Conservation (phyloP, 1,140 invertebrate genomes). For the Bombus turneri region DNA sequence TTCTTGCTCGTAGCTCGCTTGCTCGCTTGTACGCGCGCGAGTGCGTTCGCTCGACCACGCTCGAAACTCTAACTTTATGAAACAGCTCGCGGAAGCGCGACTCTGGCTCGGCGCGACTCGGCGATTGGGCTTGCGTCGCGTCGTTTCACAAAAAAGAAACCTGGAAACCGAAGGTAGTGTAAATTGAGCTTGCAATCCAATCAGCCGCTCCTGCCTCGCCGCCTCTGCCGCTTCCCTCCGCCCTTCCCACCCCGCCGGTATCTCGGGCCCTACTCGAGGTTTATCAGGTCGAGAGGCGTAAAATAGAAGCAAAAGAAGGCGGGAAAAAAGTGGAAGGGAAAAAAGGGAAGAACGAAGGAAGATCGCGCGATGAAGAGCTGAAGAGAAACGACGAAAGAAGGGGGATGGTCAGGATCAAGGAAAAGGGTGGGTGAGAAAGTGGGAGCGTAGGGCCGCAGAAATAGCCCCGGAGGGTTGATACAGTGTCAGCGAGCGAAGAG, state of each 20-base stretch:
- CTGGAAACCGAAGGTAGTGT: slow-evolving; percentile 70
- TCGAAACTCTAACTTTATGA: slow-evolving; percentile 57
- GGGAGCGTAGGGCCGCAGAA: slow-evolving; percentile 48
- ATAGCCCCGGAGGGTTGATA: slow-evolving; percentile 59
- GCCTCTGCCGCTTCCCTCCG: slow-evolving; percentile 30
- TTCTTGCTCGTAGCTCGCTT: not conserved
- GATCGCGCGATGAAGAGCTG: not conserved
- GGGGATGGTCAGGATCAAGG: slow-evolving; percentile 42
- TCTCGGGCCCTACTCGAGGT: slow-evolving; percentile 22
- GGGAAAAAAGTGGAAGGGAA: not conserved
- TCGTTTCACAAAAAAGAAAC: slow-evolving; percentile 24
- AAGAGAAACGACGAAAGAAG: slow-evolving; percentile 9
- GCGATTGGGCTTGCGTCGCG: slow-evolving; percentile 25
- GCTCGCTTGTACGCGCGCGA: no score
- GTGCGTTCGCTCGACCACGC: not conserved
- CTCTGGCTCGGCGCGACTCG: not conserved
- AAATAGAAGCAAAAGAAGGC: slow-evolving; percentile 23
- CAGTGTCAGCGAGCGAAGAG: slow-evolving; percentile 13
- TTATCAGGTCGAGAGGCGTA: slow-evolving; percentile 54
- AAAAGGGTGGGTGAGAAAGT: slow-evolving; percentile 43
- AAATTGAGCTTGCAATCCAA: slow-evolving; percentile 81
- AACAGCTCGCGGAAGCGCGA: slow-evolving; percentile 44
- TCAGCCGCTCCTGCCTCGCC: slow-evolving; percentile 67
- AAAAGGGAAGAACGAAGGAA: not conserved
- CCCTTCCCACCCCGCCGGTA: not conserved